These are phyloP conservation scores for Lycaon pictus DNA, from an alignment of 2,113 vertebrate species.

Conservation along the genomic window DNA sequence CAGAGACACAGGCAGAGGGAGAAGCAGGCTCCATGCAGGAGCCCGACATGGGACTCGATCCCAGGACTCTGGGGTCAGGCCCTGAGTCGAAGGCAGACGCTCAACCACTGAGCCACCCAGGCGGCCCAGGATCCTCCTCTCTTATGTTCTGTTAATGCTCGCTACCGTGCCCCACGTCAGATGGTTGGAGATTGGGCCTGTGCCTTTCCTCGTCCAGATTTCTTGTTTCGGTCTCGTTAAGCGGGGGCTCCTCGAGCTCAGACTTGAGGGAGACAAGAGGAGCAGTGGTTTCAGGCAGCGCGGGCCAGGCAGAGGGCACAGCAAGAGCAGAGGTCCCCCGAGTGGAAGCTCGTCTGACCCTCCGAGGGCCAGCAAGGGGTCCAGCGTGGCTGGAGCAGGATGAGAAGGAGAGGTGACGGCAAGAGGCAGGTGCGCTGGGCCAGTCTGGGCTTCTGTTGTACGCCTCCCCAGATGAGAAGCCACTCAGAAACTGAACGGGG, in stretches of 20 bases:
- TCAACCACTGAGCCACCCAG: too few species aligned
- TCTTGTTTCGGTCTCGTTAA: neutral
- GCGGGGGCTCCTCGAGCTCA: neutral
- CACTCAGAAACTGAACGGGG: neutral
- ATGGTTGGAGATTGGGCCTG: neutral
- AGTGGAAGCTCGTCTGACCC: neutral
- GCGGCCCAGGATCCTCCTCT: too few species aligned
- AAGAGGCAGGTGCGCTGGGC: neutral
- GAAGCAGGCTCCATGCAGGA: too few species aligned
- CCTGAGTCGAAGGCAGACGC: too few species aligned
- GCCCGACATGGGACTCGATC: too few species aligned
- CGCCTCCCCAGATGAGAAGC: neutral
- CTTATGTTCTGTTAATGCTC: fast-evolving
- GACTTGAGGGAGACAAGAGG: neutral
- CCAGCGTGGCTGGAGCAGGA: neutral
- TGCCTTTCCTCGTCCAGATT: neutral
- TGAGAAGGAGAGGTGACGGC: fast-evolving
- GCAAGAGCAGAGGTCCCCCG: neutral
- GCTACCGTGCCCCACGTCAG: fast-evolving
- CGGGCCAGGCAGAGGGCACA: neutral
- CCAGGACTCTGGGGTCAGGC: too few species aligned
- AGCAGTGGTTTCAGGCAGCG: neutral
- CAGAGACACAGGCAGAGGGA: too few species aligned
- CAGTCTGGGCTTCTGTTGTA: fast-evolving
- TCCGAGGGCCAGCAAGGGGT: neutral